Evolutionary conservation across 2,888 invertebrate genomes (phyloP).

Genomic region (Steinernema hermaphroditum): DNA sequence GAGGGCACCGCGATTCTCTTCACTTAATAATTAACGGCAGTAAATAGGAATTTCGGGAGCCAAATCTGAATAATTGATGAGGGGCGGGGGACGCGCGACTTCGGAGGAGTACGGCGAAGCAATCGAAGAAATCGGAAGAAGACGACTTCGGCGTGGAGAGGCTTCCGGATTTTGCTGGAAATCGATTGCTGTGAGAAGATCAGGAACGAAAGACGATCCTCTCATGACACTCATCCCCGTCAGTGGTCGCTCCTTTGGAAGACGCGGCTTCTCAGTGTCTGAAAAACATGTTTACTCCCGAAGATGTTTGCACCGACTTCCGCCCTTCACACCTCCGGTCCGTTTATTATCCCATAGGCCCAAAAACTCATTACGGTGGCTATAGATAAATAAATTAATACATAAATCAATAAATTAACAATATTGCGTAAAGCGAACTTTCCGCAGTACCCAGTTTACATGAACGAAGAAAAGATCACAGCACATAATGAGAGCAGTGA

Average conservation of each 20-base stretch:
- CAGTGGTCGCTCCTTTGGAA: no score
- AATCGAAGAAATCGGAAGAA: not conserved
- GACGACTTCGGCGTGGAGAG: no score
- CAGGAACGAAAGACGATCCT: conserved; percentile 4
- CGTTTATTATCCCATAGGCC: not conserved
- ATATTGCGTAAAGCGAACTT: not conserved
- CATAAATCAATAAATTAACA: not conserved
- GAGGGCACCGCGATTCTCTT: not conserved
- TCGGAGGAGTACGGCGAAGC: not conserved
- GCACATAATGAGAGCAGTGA: not conserved
- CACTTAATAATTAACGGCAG: not conserved
- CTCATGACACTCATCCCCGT: no score
- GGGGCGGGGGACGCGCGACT: not conserved
- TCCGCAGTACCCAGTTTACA: not conserved
- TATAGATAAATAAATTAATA: not conserved
- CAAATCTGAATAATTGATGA: conserved; percentile 1
- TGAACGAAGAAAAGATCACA: not conserved
- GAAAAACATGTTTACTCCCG: no score
- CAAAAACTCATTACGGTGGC: not conserved
- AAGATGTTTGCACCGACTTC: no score
- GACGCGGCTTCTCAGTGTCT: no score
- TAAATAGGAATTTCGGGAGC: not conserved
- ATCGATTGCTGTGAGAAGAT: conserved; percentile 7
- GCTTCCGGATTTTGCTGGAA: not conserved
- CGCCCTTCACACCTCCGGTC: no score